Evolutionary conservation across 2,888 invertebrate genomes (phyloP).

Genomic region (Ypsolopha scabrella): DNA sequence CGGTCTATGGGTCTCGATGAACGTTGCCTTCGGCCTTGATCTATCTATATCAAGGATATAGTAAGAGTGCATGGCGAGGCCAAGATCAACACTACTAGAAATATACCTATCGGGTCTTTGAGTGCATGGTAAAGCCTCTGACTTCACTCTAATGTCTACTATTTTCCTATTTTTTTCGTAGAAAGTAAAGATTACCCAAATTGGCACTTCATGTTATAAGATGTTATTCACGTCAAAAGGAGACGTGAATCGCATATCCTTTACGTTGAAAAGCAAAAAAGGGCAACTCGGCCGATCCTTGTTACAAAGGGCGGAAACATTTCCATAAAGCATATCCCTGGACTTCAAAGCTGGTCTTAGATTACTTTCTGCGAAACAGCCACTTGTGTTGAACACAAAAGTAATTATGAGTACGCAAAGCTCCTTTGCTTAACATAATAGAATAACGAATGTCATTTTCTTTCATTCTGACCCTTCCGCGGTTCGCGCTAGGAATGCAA

Average conservation of each 20-base stretch:
- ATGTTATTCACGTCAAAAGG: neutral
- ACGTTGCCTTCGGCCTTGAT: too few relatives aligned
- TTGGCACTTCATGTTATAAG: too few relatives aligned
- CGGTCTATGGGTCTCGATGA: too few relatives aligned
- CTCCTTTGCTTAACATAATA: conserved; percentile 61
- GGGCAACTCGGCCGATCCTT: neutral
- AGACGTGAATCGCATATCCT: neutral
- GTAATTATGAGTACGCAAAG: conserved; percentile 50
- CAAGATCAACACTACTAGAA: too few relatives aligned
- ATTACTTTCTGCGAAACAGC: conserved; percentile 29
- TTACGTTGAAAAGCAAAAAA: neutral
- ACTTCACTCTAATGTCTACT: too few relatives aligned
- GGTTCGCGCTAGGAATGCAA: conserved; percentile 66
- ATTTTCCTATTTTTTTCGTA: too few relatives aligned
- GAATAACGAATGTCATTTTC: conserved; percentile 70
- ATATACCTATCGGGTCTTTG: too few relatives aligned
- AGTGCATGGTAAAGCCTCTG: too few relatives aligned
- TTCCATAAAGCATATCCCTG: neutral
- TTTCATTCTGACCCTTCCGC: conserved; percentile 65
- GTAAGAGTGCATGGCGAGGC: too few relatives aligned
- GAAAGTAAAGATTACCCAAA: too few relatives aligned
- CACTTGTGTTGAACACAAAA: conserved; percentile 34
- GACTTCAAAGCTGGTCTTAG: conserved; percentile 11
- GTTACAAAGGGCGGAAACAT: conserved; percentile 2
- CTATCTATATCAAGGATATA: too few relatives aligned